Evolutionary conservation across 2,113 vertebrate genomes (phyloP).

Genomic region (Ophthalmolycus amberensis): DNA sequence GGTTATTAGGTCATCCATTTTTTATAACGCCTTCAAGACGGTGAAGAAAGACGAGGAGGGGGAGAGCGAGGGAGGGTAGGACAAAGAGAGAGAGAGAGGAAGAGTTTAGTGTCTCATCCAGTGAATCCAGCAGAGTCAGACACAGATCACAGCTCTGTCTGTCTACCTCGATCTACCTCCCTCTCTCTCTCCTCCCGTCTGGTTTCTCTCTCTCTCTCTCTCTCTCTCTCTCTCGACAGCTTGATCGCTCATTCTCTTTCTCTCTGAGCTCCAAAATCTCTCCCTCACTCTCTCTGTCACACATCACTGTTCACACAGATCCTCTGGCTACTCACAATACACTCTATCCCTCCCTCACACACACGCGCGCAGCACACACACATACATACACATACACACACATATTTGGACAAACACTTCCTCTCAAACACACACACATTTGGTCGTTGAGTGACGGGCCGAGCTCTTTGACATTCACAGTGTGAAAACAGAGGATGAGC

Average conservation of each 20-base stretch:
- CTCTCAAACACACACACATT: background rate
- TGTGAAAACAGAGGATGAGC: conserved; percentile 62
- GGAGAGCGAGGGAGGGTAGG: background rate
- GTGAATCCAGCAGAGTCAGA: conserved; percentile 56
- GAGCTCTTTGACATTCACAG: conserved; percentile 65
- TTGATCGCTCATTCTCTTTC: conserved; percentile 28
- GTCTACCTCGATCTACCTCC: conserved; percentile 39
- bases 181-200: conserved; percentile 1
- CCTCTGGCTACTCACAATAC: conserved; percentile 54
- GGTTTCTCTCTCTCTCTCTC: conserved; percentile 27
- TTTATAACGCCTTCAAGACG: conserved; percentile 10
- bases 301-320: conserved; percentile 69
- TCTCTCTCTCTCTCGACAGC: conserved; percentile 48
- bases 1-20: conserved; percentile 23
- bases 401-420: conserved; percentile 22
- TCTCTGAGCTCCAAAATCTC: conserved; percentile 59
- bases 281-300: conserved; percentile 65
- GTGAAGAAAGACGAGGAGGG: background rate
- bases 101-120: conserved; percentile 36
- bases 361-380: conserved; percentile 27
- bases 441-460: conserved; percentile 44
- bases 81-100: background rate
- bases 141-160: conserved; percentile 55
- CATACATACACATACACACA: conserved; percentile 23
- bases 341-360: conserved; percentile 8